These are phyloP conservation scores for Denticeps clupeoides DNA, from an alignment of 2,797 vertebrate genomes.

Conservation along the genomic window DNA sequence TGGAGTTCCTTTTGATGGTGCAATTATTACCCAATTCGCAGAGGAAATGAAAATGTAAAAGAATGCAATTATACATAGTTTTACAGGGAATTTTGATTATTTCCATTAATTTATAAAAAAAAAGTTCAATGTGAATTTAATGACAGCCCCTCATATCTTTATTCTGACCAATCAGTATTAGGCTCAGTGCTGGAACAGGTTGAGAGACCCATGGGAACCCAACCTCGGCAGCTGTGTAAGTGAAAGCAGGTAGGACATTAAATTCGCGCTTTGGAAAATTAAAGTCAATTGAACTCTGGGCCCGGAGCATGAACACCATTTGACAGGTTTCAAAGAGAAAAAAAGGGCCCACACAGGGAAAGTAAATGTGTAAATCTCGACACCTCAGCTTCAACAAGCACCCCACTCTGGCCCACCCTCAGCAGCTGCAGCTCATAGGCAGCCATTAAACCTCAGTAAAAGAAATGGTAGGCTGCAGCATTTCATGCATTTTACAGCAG, in stretches of 20 bases:
- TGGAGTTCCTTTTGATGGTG: conserved; percentile 31
- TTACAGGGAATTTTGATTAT: too few species aligned
- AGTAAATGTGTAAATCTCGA: conserved; percentile 20
- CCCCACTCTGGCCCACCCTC: conserved; percentile 6
- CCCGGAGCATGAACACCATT: conserved; percentile 21
- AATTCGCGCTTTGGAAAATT: conserved; percentile 26
- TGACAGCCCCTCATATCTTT: not conserved
- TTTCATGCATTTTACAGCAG: conserved; percentile 9
- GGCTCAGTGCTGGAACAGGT: conserved; percentile 5
- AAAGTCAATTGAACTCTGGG: conserved; percentile 21
- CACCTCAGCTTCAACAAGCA: conserved; percentile 8
- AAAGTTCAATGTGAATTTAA: conserved; percentile 3
- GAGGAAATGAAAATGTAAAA: not conserved
- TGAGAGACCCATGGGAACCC: not conserved
- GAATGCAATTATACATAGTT: not conserved
- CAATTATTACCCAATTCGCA: conserved; percentile 29
- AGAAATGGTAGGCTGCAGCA: too few species aligned
- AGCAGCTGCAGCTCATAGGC: conserved; percentile 10
- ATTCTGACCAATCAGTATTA: conserved; percentile 6
- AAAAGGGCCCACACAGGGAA: conserved; percentile 20
- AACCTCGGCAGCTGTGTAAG: conserved; percentile 5
- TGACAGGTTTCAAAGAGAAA: conserved; percentile 22
- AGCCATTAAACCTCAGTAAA: too few species aligned
- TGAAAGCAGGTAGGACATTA: conserved; percentile 17
- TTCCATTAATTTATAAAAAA: too few species aligned